Evolutionary conservation across 1,140 invertebrate genomes (phyloP), one percentile per base, ranked within the genome.

Genomic region (Theocolax elegans): DNA sequence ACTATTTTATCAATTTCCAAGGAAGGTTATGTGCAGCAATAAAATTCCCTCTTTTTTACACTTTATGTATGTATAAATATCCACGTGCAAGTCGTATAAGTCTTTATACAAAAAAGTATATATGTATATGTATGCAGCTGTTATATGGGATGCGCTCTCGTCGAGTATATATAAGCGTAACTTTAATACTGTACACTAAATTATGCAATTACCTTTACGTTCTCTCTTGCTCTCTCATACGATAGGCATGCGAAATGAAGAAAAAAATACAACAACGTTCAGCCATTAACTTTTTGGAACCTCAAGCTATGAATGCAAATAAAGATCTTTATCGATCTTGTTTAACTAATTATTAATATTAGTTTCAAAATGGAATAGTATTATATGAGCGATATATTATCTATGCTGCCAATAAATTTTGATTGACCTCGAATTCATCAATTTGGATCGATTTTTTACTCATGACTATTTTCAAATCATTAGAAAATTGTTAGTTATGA

Each of bases 201-300:
- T 79, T 79, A 78, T 77, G 74, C 79, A 79, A 79, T 79, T 79
- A 79, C 75, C 72, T 80, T 79, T 77, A 77, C 71, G 74, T 72
- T 73, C 44, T 12, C 8, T 51, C 29, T 17, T 19, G n/a, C n/a
- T n/a, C n/a, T n/a, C n/a, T 12, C 29, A 29, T 46, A 51, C 6
- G 63, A 65, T 62, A 58, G 54, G 60, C n/a, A 44, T 31, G 40
- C n/a, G n/a, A n/a, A n/a, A n/a, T n/a, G n/a, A n/a, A n/a, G n/a
- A n/a, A n/a, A n/a, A n/a, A n/a, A n/a, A n/a, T n/a, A n/a, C n/a
- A n/a, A n/a, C n/a, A n/a, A n/a, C n/a, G n/a, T n/a, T n/a, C n/a
- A n/a, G n/a, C n/a, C n/a, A n/a, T 46, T 13, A 53, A 60, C 17
- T 27, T 17, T 54, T 31, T 40, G 38, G 9, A 21, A 21, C 42